These are phyloP conservation scores for Hydrochoerus hydrochaeris DNA, from an alignment of 2,113 vertebrate genomes.

Conservation along the genomic window DNA sequence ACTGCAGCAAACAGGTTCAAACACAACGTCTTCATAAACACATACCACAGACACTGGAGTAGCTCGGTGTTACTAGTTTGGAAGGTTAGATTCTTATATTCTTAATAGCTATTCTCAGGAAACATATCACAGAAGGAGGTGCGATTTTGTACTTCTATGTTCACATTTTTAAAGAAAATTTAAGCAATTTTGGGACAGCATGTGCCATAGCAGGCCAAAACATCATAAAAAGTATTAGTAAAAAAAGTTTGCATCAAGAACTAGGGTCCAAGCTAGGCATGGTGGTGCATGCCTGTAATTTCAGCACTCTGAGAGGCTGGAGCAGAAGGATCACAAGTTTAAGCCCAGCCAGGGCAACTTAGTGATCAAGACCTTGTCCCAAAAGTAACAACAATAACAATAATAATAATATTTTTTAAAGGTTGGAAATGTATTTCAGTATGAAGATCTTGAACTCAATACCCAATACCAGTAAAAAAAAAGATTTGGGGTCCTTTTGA, in stretches of 20 bases:
- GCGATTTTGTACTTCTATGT: conserved; percentile 46
- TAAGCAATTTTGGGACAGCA: conserved; percentile 74
- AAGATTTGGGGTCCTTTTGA: neutral
- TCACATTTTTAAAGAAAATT: conserved; percentile 24
- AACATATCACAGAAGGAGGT: conserved; percentile 59
- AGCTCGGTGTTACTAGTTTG: conserved; percentile 24
- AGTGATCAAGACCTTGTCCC: neutral
- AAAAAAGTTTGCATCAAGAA: conserved; percentile 38
- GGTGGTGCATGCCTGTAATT: neutral
- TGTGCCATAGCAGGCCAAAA: conserved; percentile 37
- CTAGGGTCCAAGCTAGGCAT: neutral
- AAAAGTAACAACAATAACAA: neutral
- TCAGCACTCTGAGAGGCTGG: neutral
- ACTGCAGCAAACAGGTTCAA: neutral
- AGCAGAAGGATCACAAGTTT: neutral
- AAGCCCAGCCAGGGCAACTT: neutral
- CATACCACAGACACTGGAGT: neutral
- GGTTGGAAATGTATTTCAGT: neutral
- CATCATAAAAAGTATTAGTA: conserved; percentile 54
- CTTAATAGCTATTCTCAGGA: conserved; percentile 67
- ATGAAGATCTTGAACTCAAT: neutral
- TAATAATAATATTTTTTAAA: neutral
- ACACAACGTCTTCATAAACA: neutral
- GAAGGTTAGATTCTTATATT: conserved; percentile 62
- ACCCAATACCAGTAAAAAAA: neutral